Evolutionary conservation across 2,113 vertebrate species (phyloP), one percentile per base, ranked within the genome.

Genomic region (Atractosteus spatula): DNA sequence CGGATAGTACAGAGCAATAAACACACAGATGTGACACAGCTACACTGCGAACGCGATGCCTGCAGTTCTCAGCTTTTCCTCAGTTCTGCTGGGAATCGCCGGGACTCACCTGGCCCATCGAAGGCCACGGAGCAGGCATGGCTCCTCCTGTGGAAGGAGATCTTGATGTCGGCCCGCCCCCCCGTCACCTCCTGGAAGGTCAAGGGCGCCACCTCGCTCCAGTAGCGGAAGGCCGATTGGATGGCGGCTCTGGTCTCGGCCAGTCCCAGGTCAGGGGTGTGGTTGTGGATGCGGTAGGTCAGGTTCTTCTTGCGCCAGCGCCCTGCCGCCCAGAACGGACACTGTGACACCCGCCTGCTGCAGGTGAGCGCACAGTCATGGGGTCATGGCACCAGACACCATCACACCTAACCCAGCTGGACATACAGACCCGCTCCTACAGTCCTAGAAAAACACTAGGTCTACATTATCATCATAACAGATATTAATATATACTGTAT

Each of bases 231-330:
- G 57, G 94, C 95, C 3, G 84, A 76, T 41, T 78, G 81, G 68
- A 97, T 77, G 45, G 94, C 94, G 3, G 47, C 63, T 62, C 80
- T 80, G 12, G 93, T 89, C 3, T 73, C 78, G 1, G 74, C 8
- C 55, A 78, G 16, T 12, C 74, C 74, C 80, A 97, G 85, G 77
- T 92, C 94, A 2, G 92, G 91, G 0, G 92, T 94, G 81, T 92
- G 87, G 80, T 91, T 94, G 72, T 92, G 74, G 79, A 97, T 91
- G 16, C 84, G 91, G 73, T 94, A 97, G 1, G 94, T 94, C 77
- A 96, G 81, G 73, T 79, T 88, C 78, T 73, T 93, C 81, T 93
- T 96, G 68, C 86, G 92, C 95, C 95, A 97, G 1, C 71, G 87
- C 65, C 93, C 95, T 96, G 77, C 45, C 68, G n/a, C 41, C 12